Base-by-base conservation (phyloP, 1,140 invertebrate species). In the Aphis gossypii region DNA sequence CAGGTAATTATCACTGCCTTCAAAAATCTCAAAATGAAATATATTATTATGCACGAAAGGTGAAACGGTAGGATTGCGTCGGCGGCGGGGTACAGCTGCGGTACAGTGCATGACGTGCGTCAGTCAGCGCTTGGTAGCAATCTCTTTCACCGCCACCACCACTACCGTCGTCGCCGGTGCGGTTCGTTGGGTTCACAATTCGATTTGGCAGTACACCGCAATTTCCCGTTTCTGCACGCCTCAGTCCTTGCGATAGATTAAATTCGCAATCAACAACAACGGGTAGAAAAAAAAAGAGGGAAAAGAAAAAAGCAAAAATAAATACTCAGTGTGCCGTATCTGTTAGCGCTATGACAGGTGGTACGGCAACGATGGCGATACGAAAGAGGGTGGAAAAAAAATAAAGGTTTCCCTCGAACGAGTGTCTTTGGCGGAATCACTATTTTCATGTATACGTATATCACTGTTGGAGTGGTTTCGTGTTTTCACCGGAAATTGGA, bases 181-280 rank as follows among this genome's bases (percentile, higher is more conserved):
- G 44, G 84, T 89, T 54, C 87, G 87, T 38, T 54, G 48, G 48
- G 48, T 54, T 51, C 48, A 35, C 48, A 51, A 89, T 89, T 89
- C 48, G 87, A 89, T 89, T 89, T 54, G 48, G 87, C 87, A 87
- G 86, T 46, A 51, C 46, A 88, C 84, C 44, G n/a, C 87, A 56
- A 89, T 89, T 89, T 89, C 48, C 51, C 48, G 88, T 56, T 56
- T 56, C 51, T 56, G n/a, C 30, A 48, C 46, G 18, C 88, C 35
- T 54, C 25, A 41, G 25, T 86, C 60, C 60, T 86, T 35, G 51
- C 48, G 1, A 38, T 88, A 38, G 88, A 89, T 89, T 89, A 89
- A 89, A 89, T 38, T 89, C 88, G 30, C 14, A 87, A 87, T 87
- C 46, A 87, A n/a, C 60, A n/a, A 76, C 30, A n/a, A 76, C 30